A percentile compares a stretch with the other conserved stretches of the same genome.
phyloP scores from a whole-genome alignment of 1,140 invertebrate species.

The Bradysia coprophila region DNA sequence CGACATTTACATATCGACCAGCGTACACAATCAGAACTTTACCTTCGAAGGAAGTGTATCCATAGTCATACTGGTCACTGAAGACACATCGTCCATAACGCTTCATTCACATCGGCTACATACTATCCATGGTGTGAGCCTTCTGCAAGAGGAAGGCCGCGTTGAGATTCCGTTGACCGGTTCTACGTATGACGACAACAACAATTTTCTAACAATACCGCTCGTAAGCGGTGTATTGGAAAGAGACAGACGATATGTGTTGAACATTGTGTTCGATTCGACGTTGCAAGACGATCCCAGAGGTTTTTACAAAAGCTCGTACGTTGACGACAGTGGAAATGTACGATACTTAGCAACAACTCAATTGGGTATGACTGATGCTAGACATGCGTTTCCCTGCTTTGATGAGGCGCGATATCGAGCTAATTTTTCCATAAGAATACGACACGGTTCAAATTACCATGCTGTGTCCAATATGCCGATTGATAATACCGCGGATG shows the following conservation, averaged over 20 bases:
- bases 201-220: constrained; percentile 16
- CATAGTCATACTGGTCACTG: constrained; percentile 27
- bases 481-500: constrained; percentile 1
- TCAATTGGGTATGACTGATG: constrained; percentile 63
- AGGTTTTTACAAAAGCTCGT: constrained; percentile 45
- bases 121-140: constrained; percentile 12
- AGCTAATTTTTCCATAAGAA: constrained; percentile 39
- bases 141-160: constrained; percentile 1
- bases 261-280: constrained; percentile 4
- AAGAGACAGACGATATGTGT: constrained; percentile 9
- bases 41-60: constrained; percentile 35
- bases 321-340: constrained; percentile 14
- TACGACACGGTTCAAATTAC: constrained; percentile 32
- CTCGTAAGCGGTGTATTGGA: not conserved
- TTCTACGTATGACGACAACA: not conserved
- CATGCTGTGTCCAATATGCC: constrained; percentile 38
- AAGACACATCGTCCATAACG: constrained; percentile 25
- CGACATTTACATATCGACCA: constrained; percentile 37
- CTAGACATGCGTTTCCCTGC: constrained; percentile 68
- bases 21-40: constrained; percentile 28
- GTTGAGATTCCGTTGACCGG: not conserved
- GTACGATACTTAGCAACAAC: constrained; percentile 48
- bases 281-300: constrained; percentile 25
- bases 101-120: constrained; percentile 28
- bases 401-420: constrained; percentile 80